Conservation (phyloP, 2,888 invertebrate genomes). For the Mesorhabditis sp. region DNA sequence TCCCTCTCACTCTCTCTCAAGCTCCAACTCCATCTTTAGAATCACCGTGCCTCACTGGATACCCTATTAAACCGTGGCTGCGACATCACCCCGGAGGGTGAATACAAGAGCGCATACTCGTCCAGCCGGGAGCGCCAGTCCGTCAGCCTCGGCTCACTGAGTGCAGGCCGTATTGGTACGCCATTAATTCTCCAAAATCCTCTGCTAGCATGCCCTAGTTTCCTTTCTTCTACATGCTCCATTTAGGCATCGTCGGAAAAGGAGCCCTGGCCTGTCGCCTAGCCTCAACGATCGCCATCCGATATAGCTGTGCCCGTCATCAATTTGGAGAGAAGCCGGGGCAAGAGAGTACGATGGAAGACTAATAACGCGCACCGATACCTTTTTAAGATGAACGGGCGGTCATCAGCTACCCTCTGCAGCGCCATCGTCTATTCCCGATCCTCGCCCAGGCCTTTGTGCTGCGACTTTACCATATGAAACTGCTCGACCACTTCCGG, state of each 20-base stretch:
- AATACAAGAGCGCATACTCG: conserved; percentile 82
- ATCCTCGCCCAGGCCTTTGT: conserved; percentile 68
- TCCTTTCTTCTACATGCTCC: conserved; percentile 80
- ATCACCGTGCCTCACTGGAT: conserved; percentile 80
- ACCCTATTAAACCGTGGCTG: conserved; percentile 81
- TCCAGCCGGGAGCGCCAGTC: conserved; percentile 51
- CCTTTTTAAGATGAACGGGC: conserved; percentile 69
- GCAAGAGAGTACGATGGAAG: conserved; percentile 21
- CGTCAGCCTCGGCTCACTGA: conserved; percentile 37
- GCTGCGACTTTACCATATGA: conserved; percentile 33
- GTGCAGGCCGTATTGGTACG: conserved; percentile 24
- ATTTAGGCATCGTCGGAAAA: conserved; percentile 73
- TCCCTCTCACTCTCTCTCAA: too few species aligned
- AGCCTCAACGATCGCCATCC: conserved; percentile 76
- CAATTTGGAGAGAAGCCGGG: conserved; percentile 76
- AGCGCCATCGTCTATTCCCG: conserved; percentile 80
- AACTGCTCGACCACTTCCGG: conserved; percentile 31
- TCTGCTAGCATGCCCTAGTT: conserved; percentile 64
- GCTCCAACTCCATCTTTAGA: conserved; percentile 66
- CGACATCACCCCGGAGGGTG: conserved; percentile 81
- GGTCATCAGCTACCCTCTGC: conserved; percentile 82
- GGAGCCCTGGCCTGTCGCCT: conserved; percentile 68
- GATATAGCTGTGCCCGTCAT: conserved; percentile 79
- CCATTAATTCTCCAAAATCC: conserved; percentile 77
- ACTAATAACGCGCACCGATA: neutral